phyloP scores from a whole-genome alignment of 2,888 invertebrate species.

The Patella pellucida region DNA sequence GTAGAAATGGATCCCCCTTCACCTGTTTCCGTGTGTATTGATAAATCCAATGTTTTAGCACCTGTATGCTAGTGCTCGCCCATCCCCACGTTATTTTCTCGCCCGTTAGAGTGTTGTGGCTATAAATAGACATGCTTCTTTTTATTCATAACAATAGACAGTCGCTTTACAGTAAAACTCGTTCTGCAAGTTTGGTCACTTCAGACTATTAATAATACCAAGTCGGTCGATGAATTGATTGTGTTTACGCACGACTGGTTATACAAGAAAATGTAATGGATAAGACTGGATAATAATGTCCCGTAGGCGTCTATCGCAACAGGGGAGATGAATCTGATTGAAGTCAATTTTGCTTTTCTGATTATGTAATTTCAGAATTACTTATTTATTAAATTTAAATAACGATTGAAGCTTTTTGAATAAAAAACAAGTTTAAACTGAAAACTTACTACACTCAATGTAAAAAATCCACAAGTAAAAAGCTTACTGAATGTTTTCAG shows the following conservation, averaged over 20 bases:
- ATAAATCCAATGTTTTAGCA: too few relatives aligned
- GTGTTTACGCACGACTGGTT: not conserved
- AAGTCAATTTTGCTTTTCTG: too few relatives aligned
- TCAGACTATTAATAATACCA: not conserved
- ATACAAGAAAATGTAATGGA: not conserved
- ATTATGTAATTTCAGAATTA: too few relatives aligned
- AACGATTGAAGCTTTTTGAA: too few relatives aligned
- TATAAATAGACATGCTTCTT: not conserved
- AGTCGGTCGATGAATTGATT: not conserved
- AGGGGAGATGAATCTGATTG: not conserved
- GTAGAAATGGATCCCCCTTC: not conserved
- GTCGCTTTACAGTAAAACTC: not conserved
- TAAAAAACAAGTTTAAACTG: too few relatives aligned
- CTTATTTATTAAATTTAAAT: too few relatives aligned
- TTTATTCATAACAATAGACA: constrained; percentile 6
- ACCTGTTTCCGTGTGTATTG: not conserved
- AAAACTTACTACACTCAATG: too few relatives aligned
- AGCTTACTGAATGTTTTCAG: too few relatives aligned
- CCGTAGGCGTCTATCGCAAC: not conserved
- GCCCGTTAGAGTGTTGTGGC: not conserved
- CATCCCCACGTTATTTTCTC: constrained; percentile 9
- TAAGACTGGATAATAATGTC: not conserved
- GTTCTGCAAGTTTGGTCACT: not conserved
- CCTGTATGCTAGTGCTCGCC: not conserved
- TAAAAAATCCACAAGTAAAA: too few relatives aligned